phyloP scores from a whole-genome alignment of 1,140 invertebrate genomes.

The Ceratosolen solmsi region DNA sequence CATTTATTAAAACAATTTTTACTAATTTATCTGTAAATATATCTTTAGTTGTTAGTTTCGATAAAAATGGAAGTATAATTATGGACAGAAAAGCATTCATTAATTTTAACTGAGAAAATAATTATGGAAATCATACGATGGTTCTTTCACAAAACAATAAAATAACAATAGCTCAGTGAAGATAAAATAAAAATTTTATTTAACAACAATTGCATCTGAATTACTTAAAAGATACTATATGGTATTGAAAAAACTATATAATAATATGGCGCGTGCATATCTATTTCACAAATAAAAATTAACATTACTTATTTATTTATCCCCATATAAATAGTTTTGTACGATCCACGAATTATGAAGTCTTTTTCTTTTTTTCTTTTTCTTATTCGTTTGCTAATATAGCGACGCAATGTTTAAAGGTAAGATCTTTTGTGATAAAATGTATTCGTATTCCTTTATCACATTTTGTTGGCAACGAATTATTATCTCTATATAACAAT shows the following conservation, averaged over 20 bases:
- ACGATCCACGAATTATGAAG: not conserved
- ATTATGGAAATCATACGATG: too few relatives aligned
- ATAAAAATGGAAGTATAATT: too few relatives aligned
- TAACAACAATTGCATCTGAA: not conserved
- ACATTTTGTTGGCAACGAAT: not conserved
- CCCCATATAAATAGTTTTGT: not conserved
- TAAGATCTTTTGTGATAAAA: slow-evolving; percentile 1
- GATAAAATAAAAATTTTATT: not conserved
- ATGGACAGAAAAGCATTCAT: not conserved
- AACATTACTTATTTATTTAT: not conserved
- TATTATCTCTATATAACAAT: not conserved
- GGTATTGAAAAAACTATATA: not conserved
- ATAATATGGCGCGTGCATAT: not conserved
- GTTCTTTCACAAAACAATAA: too few relatives aligned
- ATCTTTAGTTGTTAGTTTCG: not conserved
- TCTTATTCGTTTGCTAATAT: not conserved
- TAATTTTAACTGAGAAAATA: not conserved
- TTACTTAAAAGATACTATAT: not conserved
- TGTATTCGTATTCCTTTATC: not conserved
- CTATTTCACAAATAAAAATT: not conserved
- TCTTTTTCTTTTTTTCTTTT: not conserved
- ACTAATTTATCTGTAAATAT: not conserved
- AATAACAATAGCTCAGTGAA: not conserved
- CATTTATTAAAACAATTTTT: not conserved
- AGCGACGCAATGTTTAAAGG: not conserved